Percentiles rank a stretch among this genome's conserved stretches.
phyloP scores from a whole-genome alignment of 2,797 vertebrate genomes.

The Artibeus jamaicensis region DNA sequence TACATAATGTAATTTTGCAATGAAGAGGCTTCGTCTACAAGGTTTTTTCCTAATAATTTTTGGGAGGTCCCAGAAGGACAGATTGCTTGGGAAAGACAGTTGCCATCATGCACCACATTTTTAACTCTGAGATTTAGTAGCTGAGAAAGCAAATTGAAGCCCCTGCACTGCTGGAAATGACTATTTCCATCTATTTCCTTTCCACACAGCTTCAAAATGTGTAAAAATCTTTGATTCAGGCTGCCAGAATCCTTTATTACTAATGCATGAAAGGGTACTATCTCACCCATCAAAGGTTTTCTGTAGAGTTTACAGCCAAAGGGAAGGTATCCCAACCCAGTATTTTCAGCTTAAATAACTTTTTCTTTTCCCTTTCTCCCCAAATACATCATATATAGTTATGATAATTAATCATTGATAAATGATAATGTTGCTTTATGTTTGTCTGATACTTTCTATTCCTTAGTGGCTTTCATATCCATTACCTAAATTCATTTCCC shows the following conservation, averaged over 20 bases:
- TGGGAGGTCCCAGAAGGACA: constrained; percentile 20
- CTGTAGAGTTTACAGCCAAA: not conserved
- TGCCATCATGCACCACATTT: not conserved
- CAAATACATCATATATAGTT: not conserved
- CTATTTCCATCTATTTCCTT: constrained; percentile 15
- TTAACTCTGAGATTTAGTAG: not conserved
- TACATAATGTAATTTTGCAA: constrained; percentile 28
- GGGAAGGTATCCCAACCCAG: not conserved
- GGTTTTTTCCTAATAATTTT: constrained; percentile 12
- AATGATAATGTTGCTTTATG: not conserved
- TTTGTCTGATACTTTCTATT: not conserved
- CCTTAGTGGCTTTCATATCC: not conserved
- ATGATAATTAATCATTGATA: not conserved
- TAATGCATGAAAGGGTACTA: not conserved
- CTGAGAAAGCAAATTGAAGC: not conserved
- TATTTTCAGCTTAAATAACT: not conserved
- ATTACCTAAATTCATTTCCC: not conserved
- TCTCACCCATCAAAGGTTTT: not conserved
- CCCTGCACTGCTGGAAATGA: not conserved
- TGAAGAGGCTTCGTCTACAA: not conserved
- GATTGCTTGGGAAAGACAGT: not conserved
- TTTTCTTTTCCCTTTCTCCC: not conserved
- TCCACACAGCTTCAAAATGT: not conserved
- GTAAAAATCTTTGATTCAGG: not conserved
- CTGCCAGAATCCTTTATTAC: not conserved